Percentiles rank a stretch among this genome's conserved stretches.
phyloP scores from a whole-genome alignment of 35 echinoderm and acorn worm genomes.

The Holothuria glaberrima region DNA sequence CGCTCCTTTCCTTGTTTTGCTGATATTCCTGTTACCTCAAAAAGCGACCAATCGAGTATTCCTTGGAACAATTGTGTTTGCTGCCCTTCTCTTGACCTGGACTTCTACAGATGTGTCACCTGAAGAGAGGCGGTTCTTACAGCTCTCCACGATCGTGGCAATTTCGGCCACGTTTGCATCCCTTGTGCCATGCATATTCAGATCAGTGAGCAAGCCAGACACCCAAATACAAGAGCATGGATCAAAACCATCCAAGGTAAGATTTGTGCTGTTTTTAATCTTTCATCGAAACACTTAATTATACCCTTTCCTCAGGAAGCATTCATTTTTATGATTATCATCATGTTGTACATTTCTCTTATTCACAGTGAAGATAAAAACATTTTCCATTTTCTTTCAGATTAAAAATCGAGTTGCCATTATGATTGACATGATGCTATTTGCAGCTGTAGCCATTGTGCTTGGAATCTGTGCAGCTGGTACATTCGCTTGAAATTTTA shows the following conservation, averaged over 20 bases:
- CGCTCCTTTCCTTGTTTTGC: background rate
- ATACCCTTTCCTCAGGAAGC: too few relatives aligned
- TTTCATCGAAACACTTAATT: too few relatives aligned
- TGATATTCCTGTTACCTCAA: conserved; percentile 1
- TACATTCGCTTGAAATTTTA: conserved; percentile 12
- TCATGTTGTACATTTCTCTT: too few relatives aligned
- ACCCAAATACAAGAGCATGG: background rate
- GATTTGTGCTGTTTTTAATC: too few relatives aligned
- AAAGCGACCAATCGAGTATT: conserved; percentile 19
- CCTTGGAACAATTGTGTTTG: conserved; percentile 15
- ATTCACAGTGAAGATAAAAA: too few relatives aligned
- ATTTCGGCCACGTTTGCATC: conserved; percentile 3
- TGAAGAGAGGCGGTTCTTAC: background rate
- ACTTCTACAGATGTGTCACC: background rate
- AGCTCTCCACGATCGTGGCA: background rate
- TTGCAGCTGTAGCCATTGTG: background rate
- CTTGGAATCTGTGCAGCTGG: conserved; percentile 21
- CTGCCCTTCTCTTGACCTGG: background rate
- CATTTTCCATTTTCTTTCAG: too few relatives aligned
- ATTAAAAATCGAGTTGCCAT: background rate
- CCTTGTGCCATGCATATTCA: conserved; percentile 10
- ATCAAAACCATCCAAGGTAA: conserved; percentile 4
- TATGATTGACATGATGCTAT: background rate
- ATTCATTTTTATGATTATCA: too few relatives aligned
- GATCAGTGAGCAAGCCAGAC: background rate